phyloP scores from a whole-genome alignment of 2,888 invertebrate genomes.

The Atethmia centrago region DNA sequence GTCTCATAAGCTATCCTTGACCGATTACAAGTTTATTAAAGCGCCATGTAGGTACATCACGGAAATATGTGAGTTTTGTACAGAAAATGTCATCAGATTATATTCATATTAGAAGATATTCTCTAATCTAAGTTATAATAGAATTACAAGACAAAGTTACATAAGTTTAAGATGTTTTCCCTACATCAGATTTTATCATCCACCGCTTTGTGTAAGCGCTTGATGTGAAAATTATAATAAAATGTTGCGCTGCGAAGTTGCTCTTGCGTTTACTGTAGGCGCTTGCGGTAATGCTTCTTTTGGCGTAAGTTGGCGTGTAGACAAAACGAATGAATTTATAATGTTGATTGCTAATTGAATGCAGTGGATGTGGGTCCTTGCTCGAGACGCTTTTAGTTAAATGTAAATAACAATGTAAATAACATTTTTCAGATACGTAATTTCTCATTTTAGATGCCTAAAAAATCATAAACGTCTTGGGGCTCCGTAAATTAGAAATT shows the following conservation, averaged over 20 bases:
- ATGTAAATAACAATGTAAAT: neutral
- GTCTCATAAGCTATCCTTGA: no score
- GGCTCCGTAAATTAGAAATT: conserved; percentile 58
- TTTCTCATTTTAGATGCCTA: conserved; percentile 22
- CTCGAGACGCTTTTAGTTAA: neutral
- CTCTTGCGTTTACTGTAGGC: conserved; percentile 53
- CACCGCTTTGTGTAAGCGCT: conserved; percentile 56
- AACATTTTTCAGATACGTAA: neutral
- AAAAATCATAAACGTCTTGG: conserved; percentile 45
- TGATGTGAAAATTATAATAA: conserved; percentile 62
- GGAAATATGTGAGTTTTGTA: neutral
- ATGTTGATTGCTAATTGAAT: conserved; percentile 25
- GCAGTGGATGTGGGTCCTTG: neutral
- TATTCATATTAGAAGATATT: neutral
- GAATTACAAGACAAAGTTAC: conserved; percentile 31
- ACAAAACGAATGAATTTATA: conserved; percentile 30
- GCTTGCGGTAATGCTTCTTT: conserved; percentile 48
- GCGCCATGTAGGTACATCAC: neutral
- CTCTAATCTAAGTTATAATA: conserved; percentile 26
- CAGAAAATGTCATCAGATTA: neutral
- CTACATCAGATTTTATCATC: conserved; percentile 46
- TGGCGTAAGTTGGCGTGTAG: conserved; percentile 16
- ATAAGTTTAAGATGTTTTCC: conserved; percentile 37
- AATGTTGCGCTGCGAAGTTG: conserved; percentile 56
- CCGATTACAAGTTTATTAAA: no score